Evolutionary conservation across 2,888 invertebrate genomes (phyloP).

Genomic region (Rhogogaster chlorosoma): DNA sequence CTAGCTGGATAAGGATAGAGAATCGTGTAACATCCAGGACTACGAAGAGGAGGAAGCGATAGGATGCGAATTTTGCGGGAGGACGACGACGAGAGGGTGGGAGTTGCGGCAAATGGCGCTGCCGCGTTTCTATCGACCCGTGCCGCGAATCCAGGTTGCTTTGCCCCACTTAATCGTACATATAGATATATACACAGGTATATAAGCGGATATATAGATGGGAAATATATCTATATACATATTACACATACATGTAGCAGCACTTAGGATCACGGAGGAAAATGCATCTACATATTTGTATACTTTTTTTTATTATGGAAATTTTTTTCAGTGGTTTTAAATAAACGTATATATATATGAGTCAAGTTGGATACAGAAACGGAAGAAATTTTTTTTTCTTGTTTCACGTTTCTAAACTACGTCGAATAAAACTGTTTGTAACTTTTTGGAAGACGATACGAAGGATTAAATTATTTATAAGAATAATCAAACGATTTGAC

Average conservation of each 20-base stretch:
- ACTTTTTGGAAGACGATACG: no score
- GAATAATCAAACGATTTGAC: neutral
- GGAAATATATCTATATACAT: neutral
- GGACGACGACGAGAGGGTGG: conserved; percentile 37
- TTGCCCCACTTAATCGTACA: conserved; percentile 67
- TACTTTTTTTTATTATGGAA: neutral
- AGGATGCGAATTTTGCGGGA: neutral
- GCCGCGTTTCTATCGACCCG: conserved; percentile 75
- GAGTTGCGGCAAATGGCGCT: conserved; percentile 69
- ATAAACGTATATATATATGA: no score
- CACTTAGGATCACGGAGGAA: neutral
- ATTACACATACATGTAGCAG: neutral
- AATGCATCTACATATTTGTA: neutral
- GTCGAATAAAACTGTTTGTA: neutral
- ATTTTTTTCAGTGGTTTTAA: neutral
- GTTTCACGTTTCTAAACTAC: neutral
- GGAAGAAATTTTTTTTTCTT: neutral
- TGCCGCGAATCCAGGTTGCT: conserved; percentile 71
- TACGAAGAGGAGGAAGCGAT: conserved; percentile 34
- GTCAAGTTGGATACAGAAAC: no score
- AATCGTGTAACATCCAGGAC: conserved; percentile 39
- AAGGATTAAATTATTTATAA: neutral
- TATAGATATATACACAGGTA: no score
- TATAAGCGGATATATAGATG: neutral
- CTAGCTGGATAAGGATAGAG: neutral